phyloP scores from a whole-genome alignment of 2,113 vertebrate species.

The Heliornis fulica region DNA sequence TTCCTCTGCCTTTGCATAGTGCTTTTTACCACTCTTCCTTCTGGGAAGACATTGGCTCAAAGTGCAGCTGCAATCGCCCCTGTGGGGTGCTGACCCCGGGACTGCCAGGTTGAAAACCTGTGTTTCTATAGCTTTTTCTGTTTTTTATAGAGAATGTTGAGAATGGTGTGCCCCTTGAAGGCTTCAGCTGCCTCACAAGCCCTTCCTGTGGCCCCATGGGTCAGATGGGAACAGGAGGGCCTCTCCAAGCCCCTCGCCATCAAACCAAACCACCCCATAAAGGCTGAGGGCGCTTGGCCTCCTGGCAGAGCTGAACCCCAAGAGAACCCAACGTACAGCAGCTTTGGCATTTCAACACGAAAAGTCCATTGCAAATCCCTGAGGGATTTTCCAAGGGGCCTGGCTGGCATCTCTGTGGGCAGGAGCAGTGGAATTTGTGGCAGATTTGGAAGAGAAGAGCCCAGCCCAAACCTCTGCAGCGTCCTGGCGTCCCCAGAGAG shows the following conservation, averaged over 20 bases:
- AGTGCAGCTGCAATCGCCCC: neutral
- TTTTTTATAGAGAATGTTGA: too few relatives aligned
- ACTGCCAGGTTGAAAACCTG: neutral
- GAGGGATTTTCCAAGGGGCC: neutral
- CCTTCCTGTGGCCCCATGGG: neutral
- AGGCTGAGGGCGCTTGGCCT: neutral
- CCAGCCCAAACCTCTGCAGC: neutral
- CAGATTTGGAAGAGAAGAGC: neutral
- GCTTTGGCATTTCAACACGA: neutral
- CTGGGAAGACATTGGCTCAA: neutral
- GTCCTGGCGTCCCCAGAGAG: accelerated
- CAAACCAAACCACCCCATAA: neutral
- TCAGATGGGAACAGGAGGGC: neutral
- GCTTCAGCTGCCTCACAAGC: neutral
- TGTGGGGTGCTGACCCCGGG: neutral
- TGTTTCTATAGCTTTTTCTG: neutral
- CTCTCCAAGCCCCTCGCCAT: accelerated
- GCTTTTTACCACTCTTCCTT: neutral
- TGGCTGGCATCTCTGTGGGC: neutral
- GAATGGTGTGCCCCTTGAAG: neutral
- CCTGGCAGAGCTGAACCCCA: neutral
- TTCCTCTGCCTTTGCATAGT: neutral
- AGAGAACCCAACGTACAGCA: neutral
- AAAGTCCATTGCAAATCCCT: neutral
- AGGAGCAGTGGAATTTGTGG: neutral